Evolutionary conservation across 1,140 invertebrate genomes (phyloP).

Genomic region (Vollenhovia emeryi): DNA sequence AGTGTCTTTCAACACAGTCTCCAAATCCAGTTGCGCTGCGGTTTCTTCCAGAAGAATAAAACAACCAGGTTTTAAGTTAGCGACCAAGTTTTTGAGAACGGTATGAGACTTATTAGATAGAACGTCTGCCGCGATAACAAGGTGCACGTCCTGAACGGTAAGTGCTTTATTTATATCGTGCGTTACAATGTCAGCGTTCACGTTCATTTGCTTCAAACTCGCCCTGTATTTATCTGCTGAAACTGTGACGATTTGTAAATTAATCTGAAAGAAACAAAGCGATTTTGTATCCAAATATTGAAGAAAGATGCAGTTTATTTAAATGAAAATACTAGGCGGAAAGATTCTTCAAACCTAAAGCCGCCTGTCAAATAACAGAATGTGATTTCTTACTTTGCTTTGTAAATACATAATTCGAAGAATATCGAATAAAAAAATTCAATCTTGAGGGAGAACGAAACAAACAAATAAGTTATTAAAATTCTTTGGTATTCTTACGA

Average conservation of each 20-base stretch:
- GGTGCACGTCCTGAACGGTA: conserved; percentile 89
- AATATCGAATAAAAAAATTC: neutral
- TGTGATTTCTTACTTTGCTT: neutral
- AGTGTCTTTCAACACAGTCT: conserved; percentile 68
- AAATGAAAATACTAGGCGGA: too few species aligned
- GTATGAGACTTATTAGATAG: conserved; percentile 80
- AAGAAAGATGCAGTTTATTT: too few species aligned
- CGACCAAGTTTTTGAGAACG: conserved; percentile 86
- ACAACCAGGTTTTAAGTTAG: conserved; percentile 89
- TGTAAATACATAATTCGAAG: too few species aligned
- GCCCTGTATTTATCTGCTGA: conserved; percentile 83
- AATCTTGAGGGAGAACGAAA: neutral
- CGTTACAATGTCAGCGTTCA: conserved; percentile 87
- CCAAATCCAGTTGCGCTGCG: conserved; percentile 83
- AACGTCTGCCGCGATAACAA: conserved; percentile 88
- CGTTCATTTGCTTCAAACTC: conserved; percentile 85
- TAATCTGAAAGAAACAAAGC: conserved; percentile 72
- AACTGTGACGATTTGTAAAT: conserved; percentile 77
- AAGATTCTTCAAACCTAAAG: too few species aligned
- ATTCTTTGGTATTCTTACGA: conserved; percentile 84
- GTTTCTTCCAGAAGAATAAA: conserved; percentile 93
- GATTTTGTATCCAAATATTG: neutral
- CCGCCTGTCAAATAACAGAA: neutral
- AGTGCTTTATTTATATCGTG: conserved; percentile 86
- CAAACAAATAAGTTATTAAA: neutral